Evolutionary conservation across 2,888 invertebrate genomes (phyloP), one percentile per base, ranked within the genome.

Genomic region (Phrixothrix hirtus): DNA sequence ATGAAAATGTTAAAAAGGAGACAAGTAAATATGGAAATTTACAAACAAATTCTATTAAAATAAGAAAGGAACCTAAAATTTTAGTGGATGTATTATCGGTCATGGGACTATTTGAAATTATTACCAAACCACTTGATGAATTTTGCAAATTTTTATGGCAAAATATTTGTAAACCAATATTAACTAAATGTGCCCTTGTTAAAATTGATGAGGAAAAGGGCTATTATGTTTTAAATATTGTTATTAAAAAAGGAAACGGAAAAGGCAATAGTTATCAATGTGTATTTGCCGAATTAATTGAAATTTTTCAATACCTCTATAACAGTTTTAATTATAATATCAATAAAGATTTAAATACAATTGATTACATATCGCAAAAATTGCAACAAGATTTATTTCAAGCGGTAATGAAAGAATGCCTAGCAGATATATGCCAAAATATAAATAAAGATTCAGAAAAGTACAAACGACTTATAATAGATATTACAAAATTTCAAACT

Each of bases 341-440:
- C 54, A 71, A 69, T 4, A 70, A 73, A 4, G 69, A 77, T 6
- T 66, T 74, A 26, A 78, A 77, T 1, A 72, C 85, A 27, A 76
- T 88, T 67, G 74, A 70, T 48, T 78, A 77, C 62, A 77, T 87
- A 36, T 83, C 85, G 0, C 73, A 76, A 29, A 72, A 81, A 58
- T 77, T 85, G 26, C 76, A 80, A 62, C 71, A 75, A 2, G 81
- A 83, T 34, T 82, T 92, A 61, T 80, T 86, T 13, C 80, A 84
- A 11, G 69, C 82, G 11, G 75, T 93, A 26, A 83, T 89, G 1
- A 82, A 85, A 56, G 83, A 89, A 63, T 92, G 92, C 66, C 79
- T 94, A 5, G 78, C 84, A 37, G 79, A 84, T 57, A 87, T 89
- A 0, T 85, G 93, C 65, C 94, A 94, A 0, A 85, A 84, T 57